phyloP scores from a whole-genome alignment of 2,888 invertebrate genomes.

The Elgonia sp. region DNA sequence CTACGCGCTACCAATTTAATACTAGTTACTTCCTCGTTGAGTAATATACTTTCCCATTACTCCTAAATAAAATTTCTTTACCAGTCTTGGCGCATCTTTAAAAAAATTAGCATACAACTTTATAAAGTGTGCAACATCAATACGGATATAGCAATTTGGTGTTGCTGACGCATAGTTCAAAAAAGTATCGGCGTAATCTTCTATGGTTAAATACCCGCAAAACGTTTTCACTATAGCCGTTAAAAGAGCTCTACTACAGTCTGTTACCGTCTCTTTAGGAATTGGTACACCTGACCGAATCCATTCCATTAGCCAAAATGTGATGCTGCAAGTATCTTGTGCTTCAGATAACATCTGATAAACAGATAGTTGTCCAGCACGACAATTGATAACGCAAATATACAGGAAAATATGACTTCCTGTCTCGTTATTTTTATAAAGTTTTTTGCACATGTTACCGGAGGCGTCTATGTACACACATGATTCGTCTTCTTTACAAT shows the following conservation, averaged over 20 bases:
- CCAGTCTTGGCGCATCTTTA: constrained; percentile 23
- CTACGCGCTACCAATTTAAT: no score
- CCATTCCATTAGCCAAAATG: constrained; percentile 41
- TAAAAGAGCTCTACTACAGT: constrained; percentile 56
- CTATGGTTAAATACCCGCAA: constrained; percentile 58
- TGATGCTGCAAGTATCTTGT: constrained; percentile 27
- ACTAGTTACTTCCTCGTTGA: no score
- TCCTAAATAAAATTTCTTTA: constrained; percentile 50
- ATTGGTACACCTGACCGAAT: constrained; percentile 19
- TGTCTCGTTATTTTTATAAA: background rate
- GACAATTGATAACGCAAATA: constrained; percentile 14
- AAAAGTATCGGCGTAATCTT: constrained; percentile 67
- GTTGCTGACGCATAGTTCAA: background rate
- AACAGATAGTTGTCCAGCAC: constrained; percentile 29
- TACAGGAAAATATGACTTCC: constrained; percentile 53
- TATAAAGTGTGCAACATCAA: constrained; percentile 60
- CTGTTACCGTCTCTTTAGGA: constrained; percentile 47
- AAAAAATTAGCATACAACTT: constrained; percentile 45
- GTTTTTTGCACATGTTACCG: constrained; percentile 41
- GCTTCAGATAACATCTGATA: constrained; percentile 50
- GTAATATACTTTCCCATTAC: constrained; percentile 46
- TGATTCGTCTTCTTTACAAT: constrained; percentile 15
- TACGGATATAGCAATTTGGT: constrained; percentile 52
- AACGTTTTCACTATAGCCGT: constrained; percentile 66
- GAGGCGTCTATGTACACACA: constrained; percentile 44